Conservation (phyloP, 2,888 invertebrate genomes). For the Bembecia ichneumoniformis region DNA sequence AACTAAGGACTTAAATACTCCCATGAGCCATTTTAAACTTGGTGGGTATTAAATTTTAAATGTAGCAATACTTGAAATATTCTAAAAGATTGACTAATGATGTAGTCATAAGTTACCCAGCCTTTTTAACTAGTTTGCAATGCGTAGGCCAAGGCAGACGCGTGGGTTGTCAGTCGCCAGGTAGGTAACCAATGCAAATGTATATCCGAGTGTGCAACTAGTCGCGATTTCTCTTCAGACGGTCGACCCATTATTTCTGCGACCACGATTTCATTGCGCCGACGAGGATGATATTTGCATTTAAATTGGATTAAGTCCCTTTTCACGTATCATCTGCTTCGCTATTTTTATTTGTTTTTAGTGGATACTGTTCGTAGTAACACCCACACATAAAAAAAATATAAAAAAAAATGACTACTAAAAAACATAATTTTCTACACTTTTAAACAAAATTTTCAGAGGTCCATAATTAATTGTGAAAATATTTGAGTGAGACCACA, state of each 20-base stretch:
- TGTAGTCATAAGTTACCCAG: background rate
- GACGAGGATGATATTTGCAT: constrained; percentile 27
- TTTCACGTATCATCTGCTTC: constrained; percentile 21
- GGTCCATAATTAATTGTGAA: too few relatives aligned
- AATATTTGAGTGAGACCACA: too few relatives aligned
- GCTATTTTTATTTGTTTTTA: too few relatives aligned
- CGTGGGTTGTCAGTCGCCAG: constrained; percentile 14
- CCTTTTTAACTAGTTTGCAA: constrained; percentile 13
- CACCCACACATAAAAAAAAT: too few relatives aligned
- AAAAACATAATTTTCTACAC: too few relatives aligned
- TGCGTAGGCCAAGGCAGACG: constrained; percentile 23
- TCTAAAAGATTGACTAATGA: constrained; percentile 7
- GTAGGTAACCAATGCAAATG: constrained; percentile 26
- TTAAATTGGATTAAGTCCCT: constrained; percentile 39
- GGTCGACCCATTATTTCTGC: constrained; percentile 33
- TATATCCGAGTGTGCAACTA: constrained; percentile 1
- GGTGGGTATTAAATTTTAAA: too few relatives aligned
- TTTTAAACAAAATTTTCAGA: too few relatives aligned
- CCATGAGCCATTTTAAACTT: too few relatives aligned
- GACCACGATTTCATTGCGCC: constrained; percentile 37
- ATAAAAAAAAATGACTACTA: too few relatives aligned
- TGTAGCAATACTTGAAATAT: constrained; percentile 7
- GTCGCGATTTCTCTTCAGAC: constrained; percentile 11
- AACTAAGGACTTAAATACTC: too few relatives aligned
- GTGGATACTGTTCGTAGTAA: too few relatives aligned